phyloP scores from a whole-genome alignment of 2,797 vertebrate species.

The Astyanax mexicanus region DNA sequence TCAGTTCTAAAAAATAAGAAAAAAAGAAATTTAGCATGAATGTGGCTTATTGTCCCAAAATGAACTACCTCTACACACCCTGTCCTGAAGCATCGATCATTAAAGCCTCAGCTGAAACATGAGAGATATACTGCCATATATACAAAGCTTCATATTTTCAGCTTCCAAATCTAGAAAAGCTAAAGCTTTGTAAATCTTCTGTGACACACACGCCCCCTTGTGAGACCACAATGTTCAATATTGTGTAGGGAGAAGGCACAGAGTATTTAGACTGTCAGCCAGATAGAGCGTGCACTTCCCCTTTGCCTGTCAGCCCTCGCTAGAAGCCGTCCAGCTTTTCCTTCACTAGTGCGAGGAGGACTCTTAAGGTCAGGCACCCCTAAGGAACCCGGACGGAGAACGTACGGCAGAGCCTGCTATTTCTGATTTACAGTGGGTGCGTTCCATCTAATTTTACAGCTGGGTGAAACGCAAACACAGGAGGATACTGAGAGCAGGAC shows the following conservation, averaged over 20 bases:
- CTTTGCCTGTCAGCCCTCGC: slow-evolving; percentile 22
- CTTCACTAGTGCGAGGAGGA: slow-evolving; percentile 43
- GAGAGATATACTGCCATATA: not conserved
- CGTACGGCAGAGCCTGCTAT: slow-evolving; percentile 45
- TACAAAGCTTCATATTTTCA: not conserved
- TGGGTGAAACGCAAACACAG: slow-evolving; percentile 71
- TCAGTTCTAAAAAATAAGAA: no score
- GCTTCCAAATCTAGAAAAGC: not conserved
- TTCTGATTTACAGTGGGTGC: slow-evolving; percentile 77
- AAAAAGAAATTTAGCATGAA: no score
- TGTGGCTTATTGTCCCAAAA: no score
- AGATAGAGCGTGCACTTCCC: slow-evolving; percentile 26
- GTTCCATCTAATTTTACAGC: slow-evolving; percentile 81
- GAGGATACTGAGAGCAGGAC: slow-evolving; percentile 72
- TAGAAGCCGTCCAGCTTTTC: slow-evolving; percentile 13
- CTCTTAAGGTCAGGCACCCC: slow-evolving; percentile 50
- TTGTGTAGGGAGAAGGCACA: slow-evolving; percentile 11
- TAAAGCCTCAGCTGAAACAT: not conserved
- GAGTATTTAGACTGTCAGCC: slow-evolving; percentile 39
- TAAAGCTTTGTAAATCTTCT: not conserved
- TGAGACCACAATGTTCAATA: slow-evolving; percentile 13
- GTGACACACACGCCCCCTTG: slow-evolving; percentile 4
- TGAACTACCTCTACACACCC: not conserved
- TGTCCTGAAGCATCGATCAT: not conserved
- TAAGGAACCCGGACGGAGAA: slow-evolving; percentile 27